A percentile compares a stretch with the other conserved stretches of the same genome.
Conservation (phyloP, 2,113 vertebrate species). For the Larimichthys crocea region DNA sequence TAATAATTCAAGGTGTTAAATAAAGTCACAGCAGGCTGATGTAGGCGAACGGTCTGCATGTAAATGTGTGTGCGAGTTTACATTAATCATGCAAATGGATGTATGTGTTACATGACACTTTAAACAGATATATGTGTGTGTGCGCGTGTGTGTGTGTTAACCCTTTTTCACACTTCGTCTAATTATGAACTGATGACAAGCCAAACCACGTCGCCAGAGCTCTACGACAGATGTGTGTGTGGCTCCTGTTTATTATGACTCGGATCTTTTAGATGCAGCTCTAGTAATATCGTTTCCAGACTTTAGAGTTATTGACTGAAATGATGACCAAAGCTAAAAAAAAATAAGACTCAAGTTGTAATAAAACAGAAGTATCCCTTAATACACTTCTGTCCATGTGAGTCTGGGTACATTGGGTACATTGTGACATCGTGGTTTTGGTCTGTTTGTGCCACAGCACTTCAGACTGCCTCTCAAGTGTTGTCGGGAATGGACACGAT, state of each 20-base stretch:
- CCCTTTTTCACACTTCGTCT: not conserved
- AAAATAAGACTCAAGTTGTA: too few species aligned
- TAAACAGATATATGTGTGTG: not conserved
- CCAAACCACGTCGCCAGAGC: not conserved
- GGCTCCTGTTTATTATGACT: not conserved
- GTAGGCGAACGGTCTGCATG: not conserved
- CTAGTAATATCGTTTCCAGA: not conserved
- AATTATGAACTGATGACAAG: not conserved
- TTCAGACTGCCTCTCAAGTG: too few species aligned
- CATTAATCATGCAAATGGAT: constrained; percentile 18
- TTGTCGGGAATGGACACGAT: too few species aligned
- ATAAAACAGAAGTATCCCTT: too few species aligned
- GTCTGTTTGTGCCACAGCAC: too few species aligned
- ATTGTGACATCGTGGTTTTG: too few species aligned
- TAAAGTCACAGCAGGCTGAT: not conserved
- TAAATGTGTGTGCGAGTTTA: constrained; percentile 2
- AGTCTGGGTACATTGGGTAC: too few species aligned
- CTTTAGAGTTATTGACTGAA: too few species aligned
- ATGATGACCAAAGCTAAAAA: too few species aligned
- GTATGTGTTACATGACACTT: not conserved
- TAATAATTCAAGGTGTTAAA: constrained; percentile 5
- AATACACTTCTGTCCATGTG: too few species aligned
- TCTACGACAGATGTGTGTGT: not conserved
- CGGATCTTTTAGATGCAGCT: too few species aligned
- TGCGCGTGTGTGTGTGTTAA: not conserved